Evolutionary conservation across 2,888 invertebrate genomes (phyloP), one percentile per base, ranked within the genome.

Genomic region (Fragum sueziense): DNA sequence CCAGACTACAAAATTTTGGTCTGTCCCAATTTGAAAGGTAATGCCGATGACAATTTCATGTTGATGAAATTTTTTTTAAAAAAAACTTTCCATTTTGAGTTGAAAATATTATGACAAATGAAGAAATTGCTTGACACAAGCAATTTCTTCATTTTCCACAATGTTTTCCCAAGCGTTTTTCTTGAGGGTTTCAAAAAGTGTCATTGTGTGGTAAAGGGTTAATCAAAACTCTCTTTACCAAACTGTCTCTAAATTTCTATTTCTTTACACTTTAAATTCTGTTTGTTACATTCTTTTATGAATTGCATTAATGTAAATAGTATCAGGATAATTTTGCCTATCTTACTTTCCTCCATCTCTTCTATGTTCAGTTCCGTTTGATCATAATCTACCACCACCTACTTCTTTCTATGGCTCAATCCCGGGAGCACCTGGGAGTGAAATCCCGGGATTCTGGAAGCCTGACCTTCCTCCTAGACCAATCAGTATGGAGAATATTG

Each of bases 391-490:
- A 54, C 74, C 62, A 14, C 79, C 85, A 29, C 80, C 74, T 27
- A 83, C 84, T 3, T 59, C 74, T 27, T 83, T 72, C 33, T 84
- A 47, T 52, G 87, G 81, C 47, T 84, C 85, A 27, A 86, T 82
- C 6, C 84, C 82, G 29, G 86, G 86, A 52, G n/a, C n/a, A n/a
- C 86, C 88, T 67, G 84, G 84, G 25, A 82, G 84, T 34, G 84
- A 82, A 67, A 71, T 86, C 22, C 79, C 80, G 27, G 79, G 76
- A n/a, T 84, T 78, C 80, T 80, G 84, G 79, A 65, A 69, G 47
- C 75, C 80, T 41, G 84, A 84, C 51, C 67, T 84, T n/a, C 74
- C 79, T 57, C 74, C 79, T 57, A 76, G 84, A 33, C 70, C 84
- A 34, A 74, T 79, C 1, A 75, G 79, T 34, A 68, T 81, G 62